Evolutionary conservation across 2,888 invertebrate genomes (phyloP), one percentile per base, ranked within the genome.

Genomic region (Latrodectus hesperus): DNA sequence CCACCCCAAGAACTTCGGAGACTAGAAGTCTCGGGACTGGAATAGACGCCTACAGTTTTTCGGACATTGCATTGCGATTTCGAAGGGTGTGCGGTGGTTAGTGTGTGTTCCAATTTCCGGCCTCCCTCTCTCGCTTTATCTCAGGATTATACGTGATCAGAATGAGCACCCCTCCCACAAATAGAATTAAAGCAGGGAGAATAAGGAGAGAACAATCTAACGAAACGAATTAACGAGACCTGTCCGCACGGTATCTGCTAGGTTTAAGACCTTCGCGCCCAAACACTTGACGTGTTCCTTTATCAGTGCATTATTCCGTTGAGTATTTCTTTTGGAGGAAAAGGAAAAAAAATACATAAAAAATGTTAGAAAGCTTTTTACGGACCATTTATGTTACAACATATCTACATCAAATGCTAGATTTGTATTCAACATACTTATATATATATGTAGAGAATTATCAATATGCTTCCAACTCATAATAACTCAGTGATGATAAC

Each of bases 91-190:
- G 64, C 51, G 80, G 17, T 64, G 49, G 51, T 71, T 71, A 60
- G 60, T 60, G 49, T 51, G 74, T 67, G 67, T 55, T 79, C 51
- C 65, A 81, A 74, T 81, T 81, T 81, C 81, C 81, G 81, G 81
- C 80, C 68, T 51, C 80, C 60, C n/a, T 60, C 16, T 60, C 38
- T 38, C 78, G 78, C 51, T 64, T 53, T 81, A 81, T 81, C 81
- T 81, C 53, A 16, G 72, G 26, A 73, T 60, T 16, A 60, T 73
- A 81, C 81, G 81, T 72, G 81, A 81, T 64, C 53, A 51, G 81
- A 65, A 81, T 81, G 16, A 14, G 74, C 74, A 60, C 55, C 74
- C 52, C 74, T 55, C 74, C 74, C 74, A 22, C 22, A 38, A 60
- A 60, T 60, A n/a, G 60, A n/a, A 12, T 60, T 60, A 16, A 60